These are phyloP conservation scores for Bathynomus jamesi DNA, from an alignment of 1,140 invertebrate species.

Conservation along the genomic window DNA sequence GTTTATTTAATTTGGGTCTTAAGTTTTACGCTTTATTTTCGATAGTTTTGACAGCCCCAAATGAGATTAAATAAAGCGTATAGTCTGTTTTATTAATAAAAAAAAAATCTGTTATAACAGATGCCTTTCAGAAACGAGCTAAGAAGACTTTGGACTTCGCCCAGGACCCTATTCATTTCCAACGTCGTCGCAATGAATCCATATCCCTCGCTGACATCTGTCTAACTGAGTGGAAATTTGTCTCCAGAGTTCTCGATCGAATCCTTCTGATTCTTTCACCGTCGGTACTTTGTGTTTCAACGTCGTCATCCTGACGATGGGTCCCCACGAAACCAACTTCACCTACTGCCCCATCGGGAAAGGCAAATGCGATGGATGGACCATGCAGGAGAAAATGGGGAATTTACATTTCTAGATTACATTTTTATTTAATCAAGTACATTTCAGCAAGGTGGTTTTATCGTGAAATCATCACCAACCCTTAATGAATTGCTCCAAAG, in stretches of 20 bases:
- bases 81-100: too few relatives aligned
- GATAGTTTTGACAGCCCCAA: too few relatives aligned
- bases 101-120: too few relatives aligned
- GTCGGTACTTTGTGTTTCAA: conserved; percentile 3
- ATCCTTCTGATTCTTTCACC: conserved; percentile 3
- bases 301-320: not conserved
- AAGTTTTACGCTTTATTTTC: too few relatives aligned
- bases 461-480: too few relatives aligned
- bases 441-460: too few relatives aligned
- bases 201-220: not conserved
- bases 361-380: not conserved
- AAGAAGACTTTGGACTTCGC: not conserved
- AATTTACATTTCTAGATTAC: too few relatives aligned
- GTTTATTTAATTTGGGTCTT: too few relatives aligned
- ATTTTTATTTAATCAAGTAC: too few relatives aligned
- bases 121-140: not conserved
- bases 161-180: not conserved
- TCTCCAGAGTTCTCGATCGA: conserved; percentile 6
- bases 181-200: not conserved
- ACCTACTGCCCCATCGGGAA: not conserved
- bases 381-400: not conserved
- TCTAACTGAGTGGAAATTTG: conserved; percentile 5
- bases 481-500: too few relatives aligned
- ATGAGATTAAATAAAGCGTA: too few relatives aligned
- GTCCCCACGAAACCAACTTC: not conserved